Evolutionary conservation across 30 jellyfish, hydroid and myxozoan genomes (phyloP).

Genomic region (Aurelia aurita): DNA sequence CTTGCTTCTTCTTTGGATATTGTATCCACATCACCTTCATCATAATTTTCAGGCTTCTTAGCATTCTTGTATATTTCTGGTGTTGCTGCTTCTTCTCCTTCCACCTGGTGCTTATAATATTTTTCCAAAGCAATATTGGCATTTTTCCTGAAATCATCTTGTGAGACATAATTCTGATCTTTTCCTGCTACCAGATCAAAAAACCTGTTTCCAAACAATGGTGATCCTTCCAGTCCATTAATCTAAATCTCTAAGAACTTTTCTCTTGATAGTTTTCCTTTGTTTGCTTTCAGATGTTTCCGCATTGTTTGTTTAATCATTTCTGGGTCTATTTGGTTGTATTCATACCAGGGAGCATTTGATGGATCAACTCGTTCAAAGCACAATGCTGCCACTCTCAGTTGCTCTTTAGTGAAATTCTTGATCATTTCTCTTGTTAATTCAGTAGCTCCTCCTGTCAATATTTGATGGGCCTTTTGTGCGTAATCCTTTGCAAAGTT

Average conservation of each 20-base stretch:
- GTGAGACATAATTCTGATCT: slow-evolving; percentile 24
- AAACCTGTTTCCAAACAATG: slow-evolving; percentile 57
- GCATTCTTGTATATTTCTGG: slow-evolving; percentile 48
- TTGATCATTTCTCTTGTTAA: slow-evolving; percentile 44
- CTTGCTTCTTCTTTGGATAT: slow-evolving; percentile 13
- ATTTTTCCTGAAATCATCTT: slow-evolving; percentile 9
- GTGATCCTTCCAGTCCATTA: slow-evolving; percentile 68
- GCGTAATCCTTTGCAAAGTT: slow-evolving; percentile 35
- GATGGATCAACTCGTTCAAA: slow-evolving; percentile 72
- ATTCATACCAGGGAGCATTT: slow-evolving; percentile 70
- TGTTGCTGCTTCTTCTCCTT: slow-evolving; percentile 67
- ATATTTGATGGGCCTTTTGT: slow-evolving; percentile 21
- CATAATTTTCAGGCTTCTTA: slow-evolving; percentile 42
- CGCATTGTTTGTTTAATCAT: slow-evolving; percentile 9
- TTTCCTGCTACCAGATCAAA: slow-evolving; percentile 71
- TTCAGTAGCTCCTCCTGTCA: slow-evolving; percentile 38
- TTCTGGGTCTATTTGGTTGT: slow-evolving; percentile 41
- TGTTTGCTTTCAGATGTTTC: slow-evolving; percentile 19
- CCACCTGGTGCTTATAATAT: slow-evolving; percentile 47
- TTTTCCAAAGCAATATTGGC: slow-evolving; percentile 28
- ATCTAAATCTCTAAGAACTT: slow-evolving; percentile 46
- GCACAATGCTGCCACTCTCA: slow-evolving; percentile 63
- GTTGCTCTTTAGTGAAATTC: slow-evolving; percentile 28
- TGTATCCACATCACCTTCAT: slow-evolving; percentile 61
- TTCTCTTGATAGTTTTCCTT: slow-evolving; percentile 52